Percentiles rank a stretch among this genome's conserved stretches.
Evolutionary conservation across 2,113 vertebrate species (phyloP).

Genomic region (Micromys minutus): DNA sequence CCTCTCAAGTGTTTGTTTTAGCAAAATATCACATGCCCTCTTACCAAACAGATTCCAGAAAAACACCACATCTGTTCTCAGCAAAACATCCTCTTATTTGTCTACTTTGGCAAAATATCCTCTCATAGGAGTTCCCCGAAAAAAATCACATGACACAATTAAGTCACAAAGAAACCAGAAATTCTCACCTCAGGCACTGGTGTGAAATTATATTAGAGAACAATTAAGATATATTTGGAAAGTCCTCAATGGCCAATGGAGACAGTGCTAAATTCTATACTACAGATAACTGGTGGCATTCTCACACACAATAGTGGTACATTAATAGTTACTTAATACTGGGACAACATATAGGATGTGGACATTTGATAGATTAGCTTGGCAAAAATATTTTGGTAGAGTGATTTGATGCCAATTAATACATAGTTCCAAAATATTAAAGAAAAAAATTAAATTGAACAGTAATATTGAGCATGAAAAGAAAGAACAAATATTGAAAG

Average conservation of each 20-base stretch:
- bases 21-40: too few species aligned
- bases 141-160: too few species aligned
- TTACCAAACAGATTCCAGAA: too few species aligned
- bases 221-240: not conserved
- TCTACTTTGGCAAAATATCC: too few species aligned
- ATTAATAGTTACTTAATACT: not conserved
- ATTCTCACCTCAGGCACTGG: not conserved
- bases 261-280: not conserved
- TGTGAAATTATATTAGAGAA: not conserved
- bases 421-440: not conserved
- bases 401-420: not conserved
- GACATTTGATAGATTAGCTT: constrained; percentile 21
- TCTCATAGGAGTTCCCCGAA: too few species aligned
- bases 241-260: not conserved
- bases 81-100: too few species aligned
- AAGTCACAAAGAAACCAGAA: too few species aligned
- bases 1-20: too few species aligned
- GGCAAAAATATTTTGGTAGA: not conserved
- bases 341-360: not conserved
- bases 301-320: not conserved
- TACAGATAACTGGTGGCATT: constrained; percentile 9
- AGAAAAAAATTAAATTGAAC: not conserved
- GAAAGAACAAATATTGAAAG: not conserved
- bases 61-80: too few species aligned
- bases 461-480: not conserved